Evolutionary conservation across 2,888 invertebrate species (phyloP).

Genomic region (Congeria kusceri): DNA sequence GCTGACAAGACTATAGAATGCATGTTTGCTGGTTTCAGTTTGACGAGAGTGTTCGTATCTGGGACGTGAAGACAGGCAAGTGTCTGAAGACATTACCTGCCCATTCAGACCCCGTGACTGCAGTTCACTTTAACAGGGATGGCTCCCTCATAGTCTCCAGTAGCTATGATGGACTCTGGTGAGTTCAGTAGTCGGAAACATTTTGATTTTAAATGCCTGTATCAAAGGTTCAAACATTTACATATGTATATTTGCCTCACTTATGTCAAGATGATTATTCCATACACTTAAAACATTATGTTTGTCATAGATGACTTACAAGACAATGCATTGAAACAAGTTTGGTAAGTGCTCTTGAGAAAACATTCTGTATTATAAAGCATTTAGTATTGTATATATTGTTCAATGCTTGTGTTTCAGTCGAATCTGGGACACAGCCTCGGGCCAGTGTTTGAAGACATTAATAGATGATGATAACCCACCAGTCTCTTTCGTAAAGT

Average conservation of each 20-base stretch:
- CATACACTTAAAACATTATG: not conserved
- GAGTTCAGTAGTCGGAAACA: constrained; percentile 71
- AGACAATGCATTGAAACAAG: too few species aligned
- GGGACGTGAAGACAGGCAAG: constrained; percentile 99
- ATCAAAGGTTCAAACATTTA: too few species aligned
- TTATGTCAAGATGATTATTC: too few species aligned
- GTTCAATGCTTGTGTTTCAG: constrained; percentile 89
- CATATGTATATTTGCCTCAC: too few species aligned
- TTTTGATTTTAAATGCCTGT: too few species aligned
- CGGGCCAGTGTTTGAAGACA: constrained; percentile 99
- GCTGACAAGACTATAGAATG: too few species aligned
- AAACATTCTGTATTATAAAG: too few species aligned
- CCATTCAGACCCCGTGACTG: constrained; percentile 99
- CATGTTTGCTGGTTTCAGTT: constrained; percentile 87
- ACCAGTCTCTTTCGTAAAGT: constrained; percentile 99
- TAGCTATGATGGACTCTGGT: constrained; percentile 99
- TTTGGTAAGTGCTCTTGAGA: too few species aligned
- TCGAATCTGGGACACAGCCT: constrained; percentile 99
- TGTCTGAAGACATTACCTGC: constrained; percentile 99
- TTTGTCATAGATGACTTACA: not conserved
- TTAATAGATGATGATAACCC: constrained; percentile 99
- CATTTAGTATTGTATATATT: too few species aligned
- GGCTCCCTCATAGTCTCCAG: constrained; percentile 99
- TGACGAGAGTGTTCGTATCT: constrained; percentile 99
- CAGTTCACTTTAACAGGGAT: constrained; percentile 99